These are phyloP conservation scores for Saturnia japonica DNA, from an alignment of 2,888 invertebrate genomes.

Conservation along the genomic window DNA sequence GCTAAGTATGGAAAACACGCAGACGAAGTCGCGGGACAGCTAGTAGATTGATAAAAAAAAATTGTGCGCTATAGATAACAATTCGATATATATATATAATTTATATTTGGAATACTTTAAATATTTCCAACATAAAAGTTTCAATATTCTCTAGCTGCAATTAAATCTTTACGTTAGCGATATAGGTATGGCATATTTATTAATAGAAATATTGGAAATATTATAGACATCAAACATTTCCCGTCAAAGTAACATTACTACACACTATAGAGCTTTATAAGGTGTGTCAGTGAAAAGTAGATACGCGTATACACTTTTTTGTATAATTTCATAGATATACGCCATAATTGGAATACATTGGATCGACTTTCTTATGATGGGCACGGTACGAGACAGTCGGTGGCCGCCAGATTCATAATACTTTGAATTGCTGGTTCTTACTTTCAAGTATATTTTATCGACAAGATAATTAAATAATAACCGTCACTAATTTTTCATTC, in stretches of 20 bases:
- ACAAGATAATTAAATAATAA: neutral
- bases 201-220: conserved; percentile 18
- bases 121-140: no score
- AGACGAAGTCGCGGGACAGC: no score
- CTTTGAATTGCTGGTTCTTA: conserved; percentile 26
- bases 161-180: neutral
- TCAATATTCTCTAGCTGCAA: neutral
- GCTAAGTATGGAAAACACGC: no score
- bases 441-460: neutral
- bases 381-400: conserved; percentile 34
- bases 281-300: conserved; percentile 69
- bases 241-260: conserved; percentile 62
- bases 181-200: conserved; percentile 16
- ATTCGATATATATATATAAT: no score
- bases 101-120: no score
- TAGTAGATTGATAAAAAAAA: no score
- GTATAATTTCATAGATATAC: conserved; percentile 68
- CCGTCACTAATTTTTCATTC: neutral
- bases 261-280: conserved; percentile 59
- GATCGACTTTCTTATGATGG: conserved; percentile 60
- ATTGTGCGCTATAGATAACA: no score
- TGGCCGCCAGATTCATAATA: conserved; percentile 25
- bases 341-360: conserved; percentile 61
- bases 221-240: conserved; percentile 45
- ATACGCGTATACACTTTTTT: conserved; percentile 57